A percentile compares a stretch with the other conserved stretches of the same genome.
Evolutionary conservation across 2,888 invertebrate species (phyloP).

Genomic region (Eupsilia transversa): DNA sequence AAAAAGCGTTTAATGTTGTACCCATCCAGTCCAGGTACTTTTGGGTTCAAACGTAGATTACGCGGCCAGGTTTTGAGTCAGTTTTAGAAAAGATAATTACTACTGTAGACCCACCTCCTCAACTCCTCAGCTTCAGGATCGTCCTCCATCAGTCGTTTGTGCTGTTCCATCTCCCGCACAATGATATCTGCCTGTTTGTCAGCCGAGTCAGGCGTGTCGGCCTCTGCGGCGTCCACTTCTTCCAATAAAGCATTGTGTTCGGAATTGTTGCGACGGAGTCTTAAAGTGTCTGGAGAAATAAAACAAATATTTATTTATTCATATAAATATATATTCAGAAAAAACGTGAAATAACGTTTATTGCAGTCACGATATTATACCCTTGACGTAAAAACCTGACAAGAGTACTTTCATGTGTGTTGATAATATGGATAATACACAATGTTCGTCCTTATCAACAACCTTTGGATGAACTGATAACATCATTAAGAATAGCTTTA

Average conservation of each 20-base stretch:
- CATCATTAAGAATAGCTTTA: neutral
- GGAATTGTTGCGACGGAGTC: slow-evolving; percentile 80
- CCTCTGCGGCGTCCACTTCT: slow-evolving; percentile 64
- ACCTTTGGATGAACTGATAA: neutral
- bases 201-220: slow-evolving; percentile 73
- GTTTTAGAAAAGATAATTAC: too few species aligned
- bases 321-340: too few species aligned
- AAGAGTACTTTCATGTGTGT: neutral
- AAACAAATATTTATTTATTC: neutral
- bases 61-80: too few species aligned
- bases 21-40: too few species aligned
- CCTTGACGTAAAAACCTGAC: neutral
- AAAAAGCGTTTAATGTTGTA: too few species aligned
- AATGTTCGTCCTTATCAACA: neutral
- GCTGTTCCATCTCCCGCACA: slow-evolving; percentile 92
- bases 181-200: slow-evolving; percentile 91
- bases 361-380: too few species aligned
- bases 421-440: neutral
- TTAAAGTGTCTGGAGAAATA: slow-evolving; percentile 77
- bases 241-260: slow-evolving; percentile 82
- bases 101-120: slow-evolving; percentile 91
- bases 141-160: slow-evolving; percentile 92
- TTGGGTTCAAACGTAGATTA: neutral
- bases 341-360: too few species aligned
- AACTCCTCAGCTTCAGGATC: slow-evolving; percentile 91